Conservation (phyloP, 2,888 invertebrate species). For the Nephrotoma flavescens region DNA sequence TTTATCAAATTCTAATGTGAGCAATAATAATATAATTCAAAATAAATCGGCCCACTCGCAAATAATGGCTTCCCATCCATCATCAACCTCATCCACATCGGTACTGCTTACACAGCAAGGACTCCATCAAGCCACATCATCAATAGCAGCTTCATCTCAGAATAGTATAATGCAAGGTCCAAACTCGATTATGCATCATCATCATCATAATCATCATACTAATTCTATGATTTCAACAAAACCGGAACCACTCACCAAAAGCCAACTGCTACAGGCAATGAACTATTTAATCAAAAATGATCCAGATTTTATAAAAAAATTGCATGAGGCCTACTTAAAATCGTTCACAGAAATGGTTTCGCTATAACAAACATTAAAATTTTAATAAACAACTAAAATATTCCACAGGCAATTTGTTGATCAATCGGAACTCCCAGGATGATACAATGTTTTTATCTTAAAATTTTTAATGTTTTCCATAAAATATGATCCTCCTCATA, state of each 20-base stretch:
- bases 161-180: background rate
- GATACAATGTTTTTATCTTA: background rate
- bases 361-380: slow-evolving; percentile 8
- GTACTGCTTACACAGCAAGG: slow-evolving; percentile 6
- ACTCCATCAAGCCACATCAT: slow-evolving; percentile 6
- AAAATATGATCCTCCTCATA: background rate
- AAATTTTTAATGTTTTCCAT: background rate
- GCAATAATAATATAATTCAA: slow-evolving; percentile 9
- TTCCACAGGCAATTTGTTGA: background rate
- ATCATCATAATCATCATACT: background rate
- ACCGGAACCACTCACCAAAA: slow-evolving; percentile 63
- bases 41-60: slow-evolving; percentile 5
- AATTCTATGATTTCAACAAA: slow-evolving; percentile 3
- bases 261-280: slow-evolving; percentile 80
- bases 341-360: slow-evolving; percentile 54
- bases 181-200: background rate
- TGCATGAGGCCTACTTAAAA: slow-evolving; percentile 86
- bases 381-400: background rate
- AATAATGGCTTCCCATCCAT: background rate
- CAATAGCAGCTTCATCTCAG: background rate
- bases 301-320: slow-evolving; percentile 70
- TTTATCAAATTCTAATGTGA: background rate
- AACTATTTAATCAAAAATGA: slow-evolving; percentile 77
- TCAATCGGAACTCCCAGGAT: background rate
- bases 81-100: slow-evolving; percentile 9